A percentile compares a stretch with the other conserved stretches of the same genome.
phyloP scores from a whole-genome alignment of 2,797 vertebrate genomes.

The Pygocentrus nattereri region DNA sequence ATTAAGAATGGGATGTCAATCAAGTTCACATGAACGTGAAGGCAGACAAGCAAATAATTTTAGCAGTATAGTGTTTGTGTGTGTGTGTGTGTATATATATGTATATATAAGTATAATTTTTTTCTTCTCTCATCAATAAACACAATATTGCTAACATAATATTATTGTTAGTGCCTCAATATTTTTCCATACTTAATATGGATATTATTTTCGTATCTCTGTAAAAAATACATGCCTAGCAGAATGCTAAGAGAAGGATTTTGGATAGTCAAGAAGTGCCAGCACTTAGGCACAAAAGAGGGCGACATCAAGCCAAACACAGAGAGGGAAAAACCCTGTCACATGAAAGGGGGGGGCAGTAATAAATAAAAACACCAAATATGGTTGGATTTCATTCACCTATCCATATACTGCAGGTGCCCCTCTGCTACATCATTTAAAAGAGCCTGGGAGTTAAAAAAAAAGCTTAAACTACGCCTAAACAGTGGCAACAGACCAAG shows the following conservation, averaged over 20 bases:
- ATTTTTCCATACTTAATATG: too few relatives aligned
- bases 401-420: constrained; percentile 19
- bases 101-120: too few relatives aligned
- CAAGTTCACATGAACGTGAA: too few relatives aligned
- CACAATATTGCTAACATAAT: too few relatives aligned
- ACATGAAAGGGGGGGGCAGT: too few relatives aligned
- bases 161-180: too few relatives aligned
- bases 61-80: too few relatives aligned
- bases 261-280: neutral
- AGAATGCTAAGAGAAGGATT: neutral
- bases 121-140: too few relatives aligned
- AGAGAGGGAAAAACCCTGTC: too few relatives aligned
- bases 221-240: constrained; percentile 19
- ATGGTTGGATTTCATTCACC: constrained; percentile 6
- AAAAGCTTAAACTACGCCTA: constrained; percentile 31
- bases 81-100: too few relatives aligned
- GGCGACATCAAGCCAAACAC: neutral
- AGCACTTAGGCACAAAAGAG: neutral
- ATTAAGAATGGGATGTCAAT: too few relatives aligned
- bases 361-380: neutral
- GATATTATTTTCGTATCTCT: constrained; percentile 21
- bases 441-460: constrained; percentile 5
- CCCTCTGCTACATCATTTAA: constrained; percentile 5
- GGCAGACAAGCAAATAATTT: too few relatives aligned
- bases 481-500: constrained; percentile 73